Evolutionary conservation across 1,140 invertebrate species (phyloP), one percentile per base, ranked within the genome.

Genomic region (Apis florea): DNA sequence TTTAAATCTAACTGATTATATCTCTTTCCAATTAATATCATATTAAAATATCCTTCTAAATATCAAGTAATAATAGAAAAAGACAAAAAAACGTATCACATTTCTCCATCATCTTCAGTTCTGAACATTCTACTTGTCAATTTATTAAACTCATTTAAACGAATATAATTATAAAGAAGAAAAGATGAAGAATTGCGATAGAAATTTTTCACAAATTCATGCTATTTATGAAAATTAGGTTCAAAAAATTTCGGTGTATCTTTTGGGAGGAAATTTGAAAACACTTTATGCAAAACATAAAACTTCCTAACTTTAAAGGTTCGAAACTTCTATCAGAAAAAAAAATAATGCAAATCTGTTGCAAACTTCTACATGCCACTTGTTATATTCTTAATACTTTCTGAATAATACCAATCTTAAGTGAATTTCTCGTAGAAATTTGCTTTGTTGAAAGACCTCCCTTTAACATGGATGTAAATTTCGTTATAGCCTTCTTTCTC

Each of bases 331-430:
- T 8, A n/a, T 56, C 13, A 2, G 10, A 24, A 40, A 68, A 31
- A n/a, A 77, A 24, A 1, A 9, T 63, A 26, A 51, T 21, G 31
- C 24, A 56, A 77, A 64, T 56, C 54, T 21, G 53, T 47, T 0
- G 3, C 2, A 21, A 77, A 58, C 12, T 64, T 40, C n/a, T 26
- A 54, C 56, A 54, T 21, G 4, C 15, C n/a, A 15, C 49, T 54
- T 17, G 15, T 15, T 13, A 21, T 1, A 10, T 40, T 40, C 2
- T 40, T 67, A 67, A 76, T 76, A 67, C 61, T 19, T 31, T 9
- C n/a, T 53, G 74, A 67, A 67, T 64, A 76, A 76, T 54, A 64
- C 47, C 58, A 67, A 75, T 21, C 61, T 76, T 67, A 67, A 76
- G 40, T 19, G 61, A 67, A 31, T 66, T 76, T 67, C 26, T 9